Evolutionary conservation across 1,140 invertebrate species (phyloP).

Genomic region (Lordiphosa mommai): DNA sequence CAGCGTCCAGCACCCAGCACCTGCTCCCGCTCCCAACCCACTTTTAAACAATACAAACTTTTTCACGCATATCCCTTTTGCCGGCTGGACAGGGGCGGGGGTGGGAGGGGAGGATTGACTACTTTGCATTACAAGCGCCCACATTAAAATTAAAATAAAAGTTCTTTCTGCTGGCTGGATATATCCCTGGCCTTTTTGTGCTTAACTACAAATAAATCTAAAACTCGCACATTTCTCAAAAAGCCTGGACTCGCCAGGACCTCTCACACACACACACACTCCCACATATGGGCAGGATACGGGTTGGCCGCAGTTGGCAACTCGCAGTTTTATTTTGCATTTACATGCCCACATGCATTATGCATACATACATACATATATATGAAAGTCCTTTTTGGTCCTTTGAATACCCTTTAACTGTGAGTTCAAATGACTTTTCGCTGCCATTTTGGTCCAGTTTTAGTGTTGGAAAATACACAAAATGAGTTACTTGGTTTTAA

Average conservation of each 20-base stretch:
- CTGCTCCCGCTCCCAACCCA: constrained; percentile 17
- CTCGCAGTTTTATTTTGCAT: constrained; percentile 73
- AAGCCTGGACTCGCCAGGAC: no score
- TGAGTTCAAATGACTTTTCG: not conserved
- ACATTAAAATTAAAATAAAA: constrained; percentile 75
- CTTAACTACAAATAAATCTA: constrained; percentile 72
- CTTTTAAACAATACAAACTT: constrained; percentile 4
- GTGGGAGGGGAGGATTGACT: constrained; percentile 14
- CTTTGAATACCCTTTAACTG: constrained; percentile 6
- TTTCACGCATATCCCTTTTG: constrained; percentile 11
- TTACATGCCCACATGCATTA: constrained; percentile 74
- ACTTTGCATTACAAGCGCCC: constrained; percentile 70
- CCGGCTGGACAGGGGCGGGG: constrained; percentile 20
- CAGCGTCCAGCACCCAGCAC: constrained; percentile 16
- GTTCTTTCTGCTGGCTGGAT: constrained; percentile 29
- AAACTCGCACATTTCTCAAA: constrained; percentile 67
- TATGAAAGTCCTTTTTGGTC: constrained; percentile 7
- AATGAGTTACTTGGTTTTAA: no score
- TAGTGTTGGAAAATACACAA: no score
- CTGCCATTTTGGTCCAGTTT: no score
- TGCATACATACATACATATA: constrained; percentile 35
- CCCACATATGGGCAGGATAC: constrained; percentile 37
- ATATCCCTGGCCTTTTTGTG: constrained; percentile 19
- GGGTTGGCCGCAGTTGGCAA: constrained; percentile 65
- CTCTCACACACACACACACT: not conserved